Conservation (phyloP, 37 sponge, comb jelly and placozoan genomes). For the Mnemiopsis leidyi region DNA sequence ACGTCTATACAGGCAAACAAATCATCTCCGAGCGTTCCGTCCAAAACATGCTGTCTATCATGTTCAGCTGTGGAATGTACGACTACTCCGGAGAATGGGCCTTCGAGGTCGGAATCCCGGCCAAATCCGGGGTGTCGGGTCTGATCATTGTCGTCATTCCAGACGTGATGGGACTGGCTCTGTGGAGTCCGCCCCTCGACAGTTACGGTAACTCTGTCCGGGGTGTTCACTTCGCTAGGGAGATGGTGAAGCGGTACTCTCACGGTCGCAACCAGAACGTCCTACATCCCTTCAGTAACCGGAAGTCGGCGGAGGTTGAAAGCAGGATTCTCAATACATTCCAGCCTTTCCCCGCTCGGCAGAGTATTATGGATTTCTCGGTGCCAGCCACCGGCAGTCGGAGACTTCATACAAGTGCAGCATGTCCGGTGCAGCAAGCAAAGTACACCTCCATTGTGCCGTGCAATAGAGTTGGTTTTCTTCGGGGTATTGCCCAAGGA, state of each 20-base stretch:
- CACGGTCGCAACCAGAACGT: neutral
- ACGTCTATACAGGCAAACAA: neutral
- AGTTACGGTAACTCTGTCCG: slow-evolving; percentile 76
- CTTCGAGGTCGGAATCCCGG: slow-evolving; percentile 70
- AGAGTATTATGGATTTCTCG: neutral
- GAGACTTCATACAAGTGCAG: neutral
- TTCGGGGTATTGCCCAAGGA: neutral
- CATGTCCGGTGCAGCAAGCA: neutral
- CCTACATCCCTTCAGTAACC: neutral
- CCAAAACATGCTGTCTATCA: slow-evolving; percentile 74
- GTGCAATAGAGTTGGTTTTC: no score
- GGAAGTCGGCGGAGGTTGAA: neutral
- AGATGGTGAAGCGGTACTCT: slow-evolving; percentile 2
- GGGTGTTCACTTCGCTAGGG: slow-evolving; percentile 74
- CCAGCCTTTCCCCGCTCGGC: neutral
- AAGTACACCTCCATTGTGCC: neutral
- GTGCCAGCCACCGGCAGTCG: neutral
- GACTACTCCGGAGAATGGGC: slow-evolving; percentile 83
- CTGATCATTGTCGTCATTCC: slow-evolving; percentile 82
- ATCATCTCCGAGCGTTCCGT: slow-evolving; percentile 66
- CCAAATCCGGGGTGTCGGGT: slow-evolving; percentile 80
- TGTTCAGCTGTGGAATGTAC: slow-evolving; percentile 91
- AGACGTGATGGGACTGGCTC: slow-evolving; percentile 79
- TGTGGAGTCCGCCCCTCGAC: slow-evolving; percentile 80
- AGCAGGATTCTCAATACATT: neutral